phyloP scores from a whole-genome alignment of 37 sponge, comb jelly and placozoan species.

The Ephydatia muelleri region DNA sequence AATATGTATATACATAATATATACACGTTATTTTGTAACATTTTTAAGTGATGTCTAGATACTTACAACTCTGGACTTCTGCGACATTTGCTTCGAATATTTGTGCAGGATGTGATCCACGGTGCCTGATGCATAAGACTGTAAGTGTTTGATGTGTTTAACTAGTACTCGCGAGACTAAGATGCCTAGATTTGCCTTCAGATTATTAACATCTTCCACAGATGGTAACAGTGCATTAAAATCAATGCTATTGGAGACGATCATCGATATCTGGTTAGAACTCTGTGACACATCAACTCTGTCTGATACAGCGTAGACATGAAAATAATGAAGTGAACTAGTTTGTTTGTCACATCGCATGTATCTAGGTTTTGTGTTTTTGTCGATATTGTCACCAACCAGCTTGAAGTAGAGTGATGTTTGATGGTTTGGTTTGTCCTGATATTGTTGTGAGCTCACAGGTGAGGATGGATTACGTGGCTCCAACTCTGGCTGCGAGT shows the following conservation, averaged over 20 bases:
- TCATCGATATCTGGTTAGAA: not conserved
- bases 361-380: slow-evolving; percentile 15
- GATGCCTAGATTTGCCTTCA: not conserved
- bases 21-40: too few species aligned
- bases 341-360: slow-evolving; percentile 2
- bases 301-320: slow-evolving; percentile 7
- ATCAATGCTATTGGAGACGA: not conserved
- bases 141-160: too few species aligned
- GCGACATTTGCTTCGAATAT: too few species aligned
- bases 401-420: not conserved
- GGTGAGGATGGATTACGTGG: too few species aligned
- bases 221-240: not conserved
- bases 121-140: too few species aligned
- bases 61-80: too few species aligned
- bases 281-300: slow-evolving; percentile 11
- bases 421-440: too few species aligned
- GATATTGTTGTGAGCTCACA: too few species aligned
- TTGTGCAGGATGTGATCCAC: too few species aligned
- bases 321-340: slow-evolving; percentile 14
- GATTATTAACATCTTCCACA: not conserved
- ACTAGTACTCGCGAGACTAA: not conserved
- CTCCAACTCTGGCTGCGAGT: too few species aligned
- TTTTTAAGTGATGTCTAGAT: too few species aligned
- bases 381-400: slow-evolving; percentile 24
- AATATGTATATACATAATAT: too few species aligned